Conservation (phyloP, 2,888 invertebrate genomes). For the Chirona hameri region DNA sequence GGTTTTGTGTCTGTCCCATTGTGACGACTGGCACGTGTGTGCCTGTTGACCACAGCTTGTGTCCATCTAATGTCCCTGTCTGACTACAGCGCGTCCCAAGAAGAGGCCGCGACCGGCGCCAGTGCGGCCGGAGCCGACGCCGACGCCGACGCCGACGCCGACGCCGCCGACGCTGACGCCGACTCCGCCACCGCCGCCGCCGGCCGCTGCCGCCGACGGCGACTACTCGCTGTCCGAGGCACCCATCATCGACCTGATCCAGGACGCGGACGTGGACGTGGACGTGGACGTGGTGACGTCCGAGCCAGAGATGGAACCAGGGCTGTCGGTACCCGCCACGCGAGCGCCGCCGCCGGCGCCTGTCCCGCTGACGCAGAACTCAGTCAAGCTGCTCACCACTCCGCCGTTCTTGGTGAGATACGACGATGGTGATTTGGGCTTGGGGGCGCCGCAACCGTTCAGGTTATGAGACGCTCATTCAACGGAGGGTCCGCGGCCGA, state of each 20-base stretch:
- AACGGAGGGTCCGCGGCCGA: too few relatives aligned
- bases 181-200: too few relatives aligned
- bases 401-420: neutral
- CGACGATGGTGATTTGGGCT: too few relatives aligned
- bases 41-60: neutral
- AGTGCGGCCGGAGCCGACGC: neutral
- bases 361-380: neutral
- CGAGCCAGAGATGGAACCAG: neutral
- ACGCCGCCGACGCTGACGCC: too few relatives aligned
- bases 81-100: neutral
- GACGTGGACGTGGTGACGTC: neutral
- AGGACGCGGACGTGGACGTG: neutral
- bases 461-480: too few relatives aligned
- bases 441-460: too few relatives aligned
- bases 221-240: slow-evolving; percentile 5
- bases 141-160: neutral
- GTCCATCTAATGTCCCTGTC: neutral
- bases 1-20: too few relatives aligned
- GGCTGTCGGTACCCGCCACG: neutral
- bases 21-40: neutral
- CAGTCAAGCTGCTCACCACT: neutral
- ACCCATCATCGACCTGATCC: slow-evolving; percentile 12
- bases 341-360: neutral
- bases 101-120: neutral
- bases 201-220: neutral